Evolutionary conservation across 2,888 invertebrate species (phyloP), one percentile per base, ranked within the genome.

Genomic region (Litoditis marina): DNA sequence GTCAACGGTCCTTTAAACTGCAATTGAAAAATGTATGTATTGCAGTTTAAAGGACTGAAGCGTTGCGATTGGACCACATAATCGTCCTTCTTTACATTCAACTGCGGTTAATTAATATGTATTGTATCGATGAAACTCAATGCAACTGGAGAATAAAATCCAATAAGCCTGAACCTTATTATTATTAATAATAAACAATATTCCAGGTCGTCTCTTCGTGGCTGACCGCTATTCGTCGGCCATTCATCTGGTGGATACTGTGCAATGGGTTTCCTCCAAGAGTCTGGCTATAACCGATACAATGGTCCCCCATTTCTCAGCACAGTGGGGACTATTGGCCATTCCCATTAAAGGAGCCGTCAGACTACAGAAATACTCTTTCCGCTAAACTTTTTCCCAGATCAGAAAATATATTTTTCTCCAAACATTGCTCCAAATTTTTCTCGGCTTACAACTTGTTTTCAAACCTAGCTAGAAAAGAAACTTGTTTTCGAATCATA

Each of bases 151-250:
- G n/a, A n/a, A n/a, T n/a, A n/a, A n/a, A 36, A 36, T 16, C 11
- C 1, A 16, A n/a, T 36, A 36, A 16, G 11, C 13, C n/a, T 36
- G n/a, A 11, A 19, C n/a, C 1, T 47, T 47, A 13, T 47, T 22
- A 47, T 16, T n/a, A n/a, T 51, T 22, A 8, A 63, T 50, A 25
- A 13, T 32, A 19, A 42, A 46, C 2, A 16, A 46, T 27, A 13
- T 60, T 66, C 27, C 62, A 74, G 74, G 74, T 13, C 68, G 73
- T n/a, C 63, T 75, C 4, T 75, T 73, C 57, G 75, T 73, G 11
- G 65, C 68, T 16, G 69, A 73, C 49, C 67, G 71, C 0, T 58
- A 63, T 27, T 53, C 62, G 6, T 69, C 72, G 0, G 65, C 65
- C 25, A 66, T 71, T 25, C 71, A 69, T 49, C 49, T 73, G n/a